Evolutionary conservation across 2,113 vertebrate species (phyloP), one percentile per base, ranked within the genome.

Genomic region (Dolichallabes microphthalmus): DNA sequence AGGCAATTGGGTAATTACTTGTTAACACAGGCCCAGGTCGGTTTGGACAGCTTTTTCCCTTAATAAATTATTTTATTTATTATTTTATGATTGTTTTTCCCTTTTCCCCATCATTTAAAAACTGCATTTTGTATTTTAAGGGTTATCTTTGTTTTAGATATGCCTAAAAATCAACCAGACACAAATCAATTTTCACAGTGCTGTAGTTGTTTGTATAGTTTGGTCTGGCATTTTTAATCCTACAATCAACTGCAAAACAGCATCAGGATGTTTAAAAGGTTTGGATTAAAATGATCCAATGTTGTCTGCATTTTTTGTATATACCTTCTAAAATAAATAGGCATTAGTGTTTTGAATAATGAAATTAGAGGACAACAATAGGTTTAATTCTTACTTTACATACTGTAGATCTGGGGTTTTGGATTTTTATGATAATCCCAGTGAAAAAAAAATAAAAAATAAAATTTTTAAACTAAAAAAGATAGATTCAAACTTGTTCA

Each of bases 401-500:
- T 19, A n/a, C n/a, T n/a, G n/a, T n/a, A 68, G 27, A 68, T 19
- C 27, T 68, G 14, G 14, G 64, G 30, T 32, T 68, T n/a, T 30
- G 39, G 1, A 45, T 25, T 66, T 82, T 68, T 58, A 19, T 50
- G 50, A 75, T 53, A 53, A 75, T 75, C 58, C 2, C 60, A 80
- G 19, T 25, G 12, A 19, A 61, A 82, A 35, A 35, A 4, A 4
- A 78, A 60, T 12, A 35, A 82, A 82, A 12, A 75, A 20, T 2
- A 35, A 12, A 73, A n/a, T n/a, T 84, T 85, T 86, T 77, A 77
- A 86, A 53, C 66, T 82, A 74, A 75, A 60, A 84, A 85, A 50
- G n/a, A 90, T 64, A 81, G 19, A 73, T 85, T 87, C 83, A 66
- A 88, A 84, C 91, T 45, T 91, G 90, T 91, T 90, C 30, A 87